These are phyloP conservation scores for Salpingus planirostris DNA, from an alignment of 2,888 invertebrate genomes.

Conservation along the genomic window DNA sequence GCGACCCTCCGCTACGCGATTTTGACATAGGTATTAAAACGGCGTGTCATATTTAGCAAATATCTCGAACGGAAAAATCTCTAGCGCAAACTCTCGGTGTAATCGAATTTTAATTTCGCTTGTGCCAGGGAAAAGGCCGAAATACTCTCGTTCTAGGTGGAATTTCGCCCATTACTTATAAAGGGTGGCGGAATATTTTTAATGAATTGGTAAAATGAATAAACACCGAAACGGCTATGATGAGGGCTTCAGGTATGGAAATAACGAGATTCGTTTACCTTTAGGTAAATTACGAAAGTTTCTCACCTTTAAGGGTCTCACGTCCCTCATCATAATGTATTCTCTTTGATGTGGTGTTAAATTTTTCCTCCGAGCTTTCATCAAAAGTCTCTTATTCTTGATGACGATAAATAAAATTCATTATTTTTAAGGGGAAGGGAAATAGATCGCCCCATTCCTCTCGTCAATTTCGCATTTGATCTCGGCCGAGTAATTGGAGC, in stretches of 20 bases:
- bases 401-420: constrained; percentile 27
- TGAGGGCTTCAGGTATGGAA: too few species aligned
- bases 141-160: too few species aligned
- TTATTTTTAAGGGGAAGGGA: constrained; percentile 26
- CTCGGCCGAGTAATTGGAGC: too few species aligned
- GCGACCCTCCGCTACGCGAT: too few species aligned
- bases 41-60: constrained; percentile 1
- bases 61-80: neutral
- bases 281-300: constrained; percentile 11
- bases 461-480: neutral
- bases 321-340: constrained; percentile 18
- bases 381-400: constrained; percentile 7
- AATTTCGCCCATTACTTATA: constrained; percentile 7
- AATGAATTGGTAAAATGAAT: constrained; percentile 15
- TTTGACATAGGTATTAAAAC: too few species aligned
- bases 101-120: too few species aligned
- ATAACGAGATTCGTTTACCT: constrained; percentile 15
- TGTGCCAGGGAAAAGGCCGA: too few species aligned
- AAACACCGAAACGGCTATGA: constrained; percentile 6
- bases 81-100: neutral
- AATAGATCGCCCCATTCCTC: constrained; percentile 9
- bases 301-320: constrained; percentile 9
- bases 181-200: constrained; percentile 4
- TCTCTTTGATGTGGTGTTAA: constrained; percentile 29
- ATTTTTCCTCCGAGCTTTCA: constrained; percentile 18